phyloP scores from a whole-genome alignment of 2,888 invertebrate genomes.

The Hemithea aestivaria region DNA sequence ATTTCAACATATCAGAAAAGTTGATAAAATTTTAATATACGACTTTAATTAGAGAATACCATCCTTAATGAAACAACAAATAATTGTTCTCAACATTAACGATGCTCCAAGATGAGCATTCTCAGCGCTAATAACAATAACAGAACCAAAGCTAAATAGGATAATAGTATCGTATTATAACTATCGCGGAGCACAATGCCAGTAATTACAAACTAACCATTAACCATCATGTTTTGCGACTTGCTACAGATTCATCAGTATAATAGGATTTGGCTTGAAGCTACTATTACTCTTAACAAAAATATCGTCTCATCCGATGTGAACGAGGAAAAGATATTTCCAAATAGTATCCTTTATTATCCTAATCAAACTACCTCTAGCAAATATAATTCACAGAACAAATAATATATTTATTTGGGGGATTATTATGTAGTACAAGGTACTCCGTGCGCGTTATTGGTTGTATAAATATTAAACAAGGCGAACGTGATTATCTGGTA shows the following conservation, averaged over 20 bases:
- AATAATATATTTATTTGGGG: slow-evolving; percentile 11
- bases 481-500: slow-evolving; percentile 2
- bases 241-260: slow-evolving; percentile 6
- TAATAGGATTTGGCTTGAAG: slow-evolving; percentile 10
- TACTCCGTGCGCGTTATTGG: slow-evolving; percentile 1
- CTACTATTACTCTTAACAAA: slow-evolving; percentile 17
- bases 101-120: too few relatives aligned
- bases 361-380: slow-evolving; percentile 15
- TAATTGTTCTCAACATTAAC: too few relatives aligned
- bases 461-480: slow-evolving; percentile 14
- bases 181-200: neutral
- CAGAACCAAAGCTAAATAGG: too few relatives aligned
- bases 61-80: too few relatives aligned
- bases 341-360: slow-evolving; percentile 11
- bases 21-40: too few relatives aligned
- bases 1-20: too few relatives aligned
- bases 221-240: slow-evolving; percentile 3
- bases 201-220: neutral
- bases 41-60: too few relatives aligned
- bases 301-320: slow-evolving; percentile 2
- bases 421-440: slow-evolving; percentile 3
- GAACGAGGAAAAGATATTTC: slow-evolving; percentile 11
- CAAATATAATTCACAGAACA: slow-evolving; percentile 13
- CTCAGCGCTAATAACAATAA: too few relatives aligned
- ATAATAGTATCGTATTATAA: too few relatives aligned